A percentile compares a stretch with the other conserved stretches of the same genome.
Conservation (phyloP, 2,797 vertebrate species). For the Pseudochirops cupreus region DNA sequence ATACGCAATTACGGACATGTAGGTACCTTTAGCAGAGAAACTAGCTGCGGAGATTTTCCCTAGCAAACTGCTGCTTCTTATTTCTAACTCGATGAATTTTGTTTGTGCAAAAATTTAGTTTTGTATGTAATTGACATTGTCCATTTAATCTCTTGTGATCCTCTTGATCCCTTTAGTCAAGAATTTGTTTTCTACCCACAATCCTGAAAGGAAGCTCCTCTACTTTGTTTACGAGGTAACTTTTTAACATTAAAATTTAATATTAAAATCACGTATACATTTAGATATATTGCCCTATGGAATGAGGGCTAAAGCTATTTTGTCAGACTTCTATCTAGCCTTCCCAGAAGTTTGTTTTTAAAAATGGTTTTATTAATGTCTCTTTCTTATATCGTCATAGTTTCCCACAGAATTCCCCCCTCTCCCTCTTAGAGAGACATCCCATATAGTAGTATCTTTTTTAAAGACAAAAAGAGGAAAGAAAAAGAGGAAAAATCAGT, state of each 20-base stretch:
- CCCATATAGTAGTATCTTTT: not conserved
- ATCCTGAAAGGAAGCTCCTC: not conserved
- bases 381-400: not conserved
- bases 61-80: not conserved
- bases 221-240: not conserved
- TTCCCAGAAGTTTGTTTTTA: not conserved
- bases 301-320: not conserved
- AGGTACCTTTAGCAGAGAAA: not conserved
- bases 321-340: not conserved
- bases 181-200: not conserved
- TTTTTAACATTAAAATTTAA: not conserved
- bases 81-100: not conserved
- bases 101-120: not conserved
- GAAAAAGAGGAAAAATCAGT: not conserved
- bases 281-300: not conserved
- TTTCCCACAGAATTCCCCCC: not conserved
- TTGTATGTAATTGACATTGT: not conserved
- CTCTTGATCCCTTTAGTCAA: not conserved
- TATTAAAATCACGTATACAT: not conserved
- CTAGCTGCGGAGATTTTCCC: not conserved
- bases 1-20: not conserved
- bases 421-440: not conserved
- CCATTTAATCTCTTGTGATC: not conserved
- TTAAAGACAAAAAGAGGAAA: not conserved
- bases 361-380: not conserved